These are phyloP conservation scores for Saccopteryx bilineata DNA, from an alignment of 2,113 vertebrate genomes.

Conservation along the genomic window DNA sequence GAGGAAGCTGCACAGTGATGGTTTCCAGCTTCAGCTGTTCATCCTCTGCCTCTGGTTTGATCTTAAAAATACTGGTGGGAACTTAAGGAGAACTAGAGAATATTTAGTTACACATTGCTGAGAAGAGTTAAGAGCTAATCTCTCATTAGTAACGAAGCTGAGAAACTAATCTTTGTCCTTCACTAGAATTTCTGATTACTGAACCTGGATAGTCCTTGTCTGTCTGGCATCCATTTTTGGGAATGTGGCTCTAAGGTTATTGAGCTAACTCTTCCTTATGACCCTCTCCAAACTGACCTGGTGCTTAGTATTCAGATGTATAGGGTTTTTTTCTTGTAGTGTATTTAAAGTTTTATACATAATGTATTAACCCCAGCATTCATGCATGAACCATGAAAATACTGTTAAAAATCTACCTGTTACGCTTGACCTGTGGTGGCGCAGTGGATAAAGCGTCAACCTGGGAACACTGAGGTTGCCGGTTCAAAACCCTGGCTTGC, in stretches of 20 bases:
- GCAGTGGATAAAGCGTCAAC: no score
- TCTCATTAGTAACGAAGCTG: background rate
- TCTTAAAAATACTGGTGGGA: background rate
- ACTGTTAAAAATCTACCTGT: background rate
- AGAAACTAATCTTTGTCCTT: constrained; percentile 7
- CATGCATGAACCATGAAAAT: background rate
- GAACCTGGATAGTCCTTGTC: background rate
- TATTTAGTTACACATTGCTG: background rate
- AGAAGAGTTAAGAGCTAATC: background rate
- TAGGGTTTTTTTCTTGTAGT: background rate
- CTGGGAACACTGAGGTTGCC: no score
- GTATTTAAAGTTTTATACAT: background rate
- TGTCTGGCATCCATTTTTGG: background rate
- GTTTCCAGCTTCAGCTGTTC: background rate
- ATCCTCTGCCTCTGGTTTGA: background rate
- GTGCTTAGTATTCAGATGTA: background rate
- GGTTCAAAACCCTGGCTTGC: no score
- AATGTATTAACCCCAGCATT: background rate
- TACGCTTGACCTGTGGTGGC: background rate
- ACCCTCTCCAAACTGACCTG: background rate
- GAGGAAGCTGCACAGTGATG: background rate
- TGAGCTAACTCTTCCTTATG: background rate
- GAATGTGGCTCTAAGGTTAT: background rate
- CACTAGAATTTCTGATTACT: background rate
- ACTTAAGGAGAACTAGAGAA: background rate